A percentile compares a stretch with the other conserved stretches of the same genome.
phyloP scores from a whole-genome alignment of 2,113 vertebrate genomes.

The Colistium nudipinnis region DNA sequence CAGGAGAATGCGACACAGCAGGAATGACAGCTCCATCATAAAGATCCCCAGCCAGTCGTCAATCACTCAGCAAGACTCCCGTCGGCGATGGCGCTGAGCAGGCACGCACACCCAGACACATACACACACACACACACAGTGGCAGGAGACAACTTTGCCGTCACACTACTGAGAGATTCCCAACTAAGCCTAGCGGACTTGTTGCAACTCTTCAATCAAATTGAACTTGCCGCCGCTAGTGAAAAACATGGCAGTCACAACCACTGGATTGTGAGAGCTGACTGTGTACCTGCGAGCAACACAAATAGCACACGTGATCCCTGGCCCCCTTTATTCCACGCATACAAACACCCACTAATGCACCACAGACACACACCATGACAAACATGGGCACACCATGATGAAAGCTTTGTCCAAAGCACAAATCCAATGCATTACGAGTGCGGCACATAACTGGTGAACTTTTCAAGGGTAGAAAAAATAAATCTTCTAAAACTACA shows the following conservation, averaged over 20 bases:
- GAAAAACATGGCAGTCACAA: constrained; percentile 14
- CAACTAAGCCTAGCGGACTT: constrained; percentile 52
- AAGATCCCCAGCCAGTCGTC: constrained; percentile 71
- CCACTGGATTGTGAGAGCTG: background rate
- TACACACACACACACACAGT: constrained; percentile 1
- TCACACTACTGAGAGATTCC: constrained; percentile 38
- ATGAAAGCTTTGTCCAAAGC: constrained; percentile 15
- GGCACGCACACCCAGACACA: constrained; percentile 17
- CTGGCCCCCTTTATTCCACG: background rate
- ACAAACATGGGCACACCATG: constrained; percentile 15
- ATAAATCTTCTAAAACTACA: background rate
- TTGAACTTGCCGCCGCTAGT: constrained; percentile 15
- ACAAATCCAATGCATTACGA: constrained; percentile 18
- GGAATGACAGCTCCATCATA: constrained; percentile 76
- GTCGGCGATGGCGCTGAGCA: constrained; percentile 48
- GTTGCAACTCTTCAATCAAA: constrained; percentile 56
- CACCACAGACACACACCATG: constrained; percentile 7
- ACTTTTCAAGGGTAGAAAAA: constrained; percentile 40
- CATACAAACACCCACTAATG: constrained; percentile 1
- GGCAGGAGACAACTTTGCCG: constrained; percentile 44
- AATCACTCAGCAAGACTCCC: constrained; percentile 72
- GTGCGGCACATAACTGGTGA: background rate
- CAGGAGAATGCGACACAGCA: constrained; percentile 66
- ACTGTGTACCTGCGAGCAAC: background rate
- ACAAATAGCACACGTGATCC: background rate